Conservation (phyloP, 2,113 vertebrate genomes). For the Speoplatyrhinus poulsoni region DNA sequence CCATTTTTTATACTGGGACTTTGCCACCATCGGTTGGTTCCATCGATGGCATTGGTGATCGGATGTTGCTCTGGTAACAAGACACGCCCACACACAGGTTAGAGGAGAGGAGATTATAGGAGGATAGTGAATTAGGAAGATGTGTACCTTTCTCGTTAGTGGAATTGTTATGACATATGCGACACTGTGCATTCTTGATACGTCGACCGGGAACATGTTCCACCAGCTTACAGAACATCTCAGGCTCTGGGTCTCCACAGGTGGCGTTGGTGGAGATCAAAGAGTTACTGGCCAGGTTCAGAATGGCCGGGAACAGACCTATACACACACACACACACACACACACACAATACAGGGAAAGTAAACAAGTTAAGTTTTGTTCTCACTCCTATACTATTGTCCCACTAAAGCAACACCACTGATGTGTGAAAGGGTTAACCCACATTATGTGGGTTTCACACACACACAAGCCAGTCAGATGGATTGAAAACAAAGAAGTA, state of each 20-base stretch:
- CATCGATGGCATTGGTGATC: constrained; percentile 90
- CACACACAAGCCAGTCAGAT: no score
- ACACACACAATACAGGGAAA: not conserved
- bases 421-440: not conserved
- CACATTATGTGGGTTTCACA: no score
- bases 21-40: constrained; percentile 98
- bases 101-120: not conserved
- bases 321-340: constrained; percentile 1
- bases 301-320: constrained; percentile 95
- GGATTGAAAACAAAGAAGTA: no score
- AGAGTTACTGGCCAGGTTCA: constrained; percentile 92
- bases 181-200: constrained; percentile 87
- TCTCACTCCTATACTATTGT: not conserved
- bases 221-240: constrained; percentile 96
- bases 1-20: constrained; percentile 98
- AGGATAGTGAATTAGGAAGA: not conserved
- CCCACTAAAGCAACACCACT: not conserved
- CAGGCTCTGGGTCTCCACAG: constrained; percentile 85
- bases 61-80: constrained; percentile 85
- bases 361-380: not conserved
- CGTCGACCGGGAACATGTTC: constrained; percentile 90
- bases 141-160: constrained; percentile 83
- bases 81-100: not conserved
- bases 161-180: constrained; percentile 83
- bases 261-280: constrained; percentile 90